phyloP scores from a whole-genome alignment of 2,797 vertebrate genomes.

The Hippoglossus hippoglossus region DNA sequence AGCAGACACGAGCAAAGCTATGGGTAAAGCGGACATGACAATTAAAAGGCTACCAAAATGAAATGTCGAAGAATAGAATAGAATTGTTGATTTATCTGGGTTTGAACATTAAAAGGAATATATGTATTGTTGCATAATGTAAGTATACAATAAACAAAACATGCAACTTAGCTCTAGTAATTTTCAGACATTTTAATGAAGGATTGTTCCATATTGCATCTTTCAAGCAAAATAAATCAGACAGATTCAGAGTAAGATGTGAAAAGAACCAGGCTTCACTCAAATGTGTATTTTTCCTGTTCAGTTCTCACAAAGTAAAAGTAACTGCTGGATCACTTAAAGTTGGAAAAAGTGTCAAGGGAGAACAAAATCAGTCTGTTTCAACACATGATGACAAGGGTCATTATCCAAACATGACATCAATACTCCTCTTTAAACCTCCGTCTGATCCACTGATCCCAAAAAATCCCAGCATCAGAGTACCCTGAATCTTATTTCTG shows the following conservation, averaged over 20 bases:
- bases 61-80: no score
- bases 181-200: no score
- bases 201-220: no score
- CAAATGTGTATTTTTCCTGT: not conserved
- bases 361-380: slow-evolving; percentile 13
- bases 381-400: slow-evolving; percentile 15
- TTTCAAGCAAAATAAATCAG: not conserved
- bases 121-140: no score
- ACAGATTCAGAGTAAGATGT: not conserved
- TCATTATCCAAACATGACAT: slow-evolving; percentile 39
- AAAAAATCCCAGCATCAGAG: slow-evolving; percentile 17
- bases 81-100: no score
- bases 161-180: no score
- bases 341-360: slow-evolving; percentile 2
- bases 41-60: no score
- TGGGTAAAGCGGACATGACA: no score
- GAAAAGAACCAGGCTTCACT: not conserved
- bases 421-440: slow-evolving; percentile 21
- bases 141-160: no score
- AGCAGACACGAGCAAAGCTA: no score
- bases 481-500: slow-evolving; percentile 37
- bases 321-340: not conserved
- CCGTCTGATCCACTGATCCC: slow-evolving; percentile 38
- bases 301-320: not conserved
- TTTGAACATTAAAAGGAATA: no score